Evolutionary conservation across 2,113 vertebrate species (phyloP).

Genomic region (Dromiciops gliroides): DNA sequence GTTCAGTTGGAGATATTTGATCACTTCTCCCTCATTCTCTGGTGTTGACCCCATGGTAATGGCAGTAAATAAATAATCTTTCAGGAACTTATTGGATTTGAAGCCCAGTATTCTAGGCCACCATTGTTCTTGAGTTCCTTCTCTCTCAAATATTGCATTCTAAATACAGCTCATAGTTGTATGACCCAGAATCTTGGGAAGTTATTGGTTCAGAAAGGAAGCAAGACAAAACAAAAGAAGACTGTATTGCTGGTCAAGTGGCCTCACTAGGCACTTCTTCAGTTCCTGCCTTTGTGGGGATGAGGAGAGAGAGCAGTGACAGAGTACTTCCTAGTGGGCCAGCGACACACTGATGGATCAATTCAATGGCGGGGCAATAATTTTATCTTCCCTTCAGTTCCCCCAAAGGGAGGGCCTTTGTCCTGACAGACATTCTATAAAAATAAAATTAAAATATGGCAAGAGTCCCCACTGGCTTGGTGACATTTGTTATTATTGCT

Average conservation of each 20-base stretch:
- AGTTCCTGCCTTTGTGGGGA: conserved; percentile 7
- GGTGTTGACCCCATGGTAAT: too few relatives aligned
- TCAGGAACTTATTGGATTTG: not conserved
- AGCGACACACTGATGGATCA: conserved; percentile 13
- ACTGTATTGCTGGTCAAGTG: conserved; percentile 51
- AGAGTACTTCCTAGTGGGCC: conserved; percentile 14
- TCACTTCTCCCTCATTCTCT: too few relatives aligned
- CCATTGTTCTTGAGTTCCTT: not conserved
- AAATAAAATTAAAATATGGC: conserved; percentile 23
- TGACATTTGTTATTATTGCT: not conserved
- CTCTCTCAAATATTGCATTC: not conserved
- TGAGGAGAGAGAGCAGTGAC: not conserved
- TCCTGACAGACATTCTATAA: not conserved
- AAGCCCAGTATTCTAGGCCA: not conserved
- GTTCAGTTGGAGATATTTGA: too few relatives aligned
- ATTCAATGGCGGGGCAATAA: not conserved
- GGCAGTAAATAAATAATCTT: too few relatives aligned
- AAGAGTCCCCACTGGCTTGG: not conserved
- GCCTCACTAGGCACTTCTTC: not conserved
- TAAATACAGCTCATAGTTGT: not conserved
- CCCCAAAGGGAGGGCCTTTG: conserved; percentile 16
- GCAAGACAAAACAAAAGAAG: not conserved
- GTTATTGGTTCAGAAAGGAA: not conserved
- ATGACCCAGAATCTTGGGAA: not conserved
- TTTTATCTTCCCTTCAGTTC: conserved; percentile 32